Evolutionary conservation across 2,888 invertebrate species (phyloP), one percentile per base, ranked within the genome.

Genomic region (Platypus cylindrus): DNA sequence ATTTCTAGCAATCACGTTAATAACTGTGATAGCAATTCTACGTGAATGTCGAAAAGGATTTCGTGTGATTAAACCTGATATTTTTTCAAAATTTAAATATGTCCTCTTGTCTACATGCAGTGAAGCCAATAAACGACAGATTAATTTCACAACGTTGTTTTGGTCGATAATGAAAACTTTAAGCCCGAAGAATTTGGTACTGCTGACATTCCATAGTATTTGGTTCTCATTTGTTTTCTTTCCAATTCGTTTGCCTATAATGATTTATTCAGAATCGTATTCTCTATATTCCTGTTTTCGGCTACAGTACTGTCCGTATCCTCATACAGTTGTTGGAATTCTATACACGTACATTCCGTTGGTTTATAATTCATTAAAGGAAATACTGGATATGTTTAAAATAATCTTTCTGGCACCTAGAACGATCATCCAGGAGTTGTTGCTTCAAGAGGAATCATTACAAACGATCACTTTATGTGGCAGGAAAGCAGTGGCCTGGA

Each of bases 401-500:
- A 58, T 68, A 7, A 46, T 64, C 1, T 59, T 69, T 36, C 57
- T 55, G 8, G 68, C 68, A 0, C 71, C 71, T 0, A 61, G 65
- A 41, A 61, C 63, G 3, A 59, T 73, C n/a, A 46, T 70, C 2
- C 64, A 69, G 27, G 77, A 79, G 49, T 62, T 77, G 1, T 63
- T 78, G 1, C 58, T 70, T 39, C 67, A 68, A 26, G 69, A 71
- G 2, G 63, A 64, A 28, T 63, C 56, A 3, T 49, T 67, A 14
- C 76, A 77, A 51, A 74, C 73, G 1, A 69, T 75, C 9, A 75
- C 76, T 0, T 62, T 78, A 15, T 78, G 78, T 51, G 80, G 80
- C 2, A 64, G 80, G 42, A 80, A 81, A 64, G 74, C 77, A 2
- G 71, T 76, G 2, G 71, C 76, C 1, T 81, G 81, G 80, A 79